These are phyloP conservation scores for Scaptomyza tumidula DNA, from an alignment of 2,888 invertebrate species.

Conservation along the genomic window DNA sequence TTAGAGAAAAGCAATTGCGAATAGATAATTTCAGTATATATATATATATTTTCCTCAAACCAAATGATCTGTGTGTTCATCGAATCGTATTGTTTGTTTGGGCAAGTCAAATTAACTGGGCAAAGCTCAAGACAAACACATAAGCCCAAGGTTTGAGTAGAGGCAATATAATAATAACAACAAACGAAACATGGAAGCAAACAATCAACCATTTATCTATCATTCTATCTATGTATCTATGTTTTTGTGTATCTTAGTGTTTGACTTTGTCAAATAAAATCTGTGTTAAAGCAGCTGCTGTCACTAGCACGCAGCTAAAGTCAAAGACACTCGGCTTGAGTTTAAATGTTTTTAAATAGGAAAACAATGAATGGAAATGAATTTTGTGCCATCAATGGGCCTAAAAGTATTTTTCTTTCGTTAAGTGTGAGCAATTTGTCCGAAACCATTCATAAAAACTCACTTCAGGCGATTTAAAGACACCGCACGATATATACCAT, in stretches of 20 bases:
- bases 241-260: conserved; percentile 30
- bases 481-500: conserved; percentile 53
- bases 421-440: conserved; percentile 47
- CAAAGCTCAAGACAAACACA: conserved; percentile 37
- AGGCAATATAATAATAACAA: conserved; percentile 15
- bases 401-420: conserved; percentile 4
- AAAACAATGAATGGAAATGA: conserved; percentile 59
- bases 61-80: too few relatives aligned
- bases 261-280: conserved; percentile 38
- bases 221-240: conserved; percentile 19
- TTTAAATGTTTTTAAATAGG: conserved; percentile 54
- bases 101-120: conserved; percentile 42
- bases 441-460: conserved; percentile 61
- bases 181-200: conserved; percentile 43
- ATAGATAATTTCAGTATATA: too few relatives aligned
- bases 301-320: conserved; percentile 28
- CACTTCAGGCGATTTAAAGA: conserved; percentile 58
- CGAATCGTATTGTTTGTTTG: conserved; percentile 37
- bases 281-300: conserved; percentile 46
- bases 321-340: conserved; percentile 53
- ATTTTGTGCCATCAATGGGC: conserved; percentile 42
- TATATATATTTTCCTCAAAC: too few relatives aligned
- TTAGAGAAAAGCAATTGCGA: neutral
- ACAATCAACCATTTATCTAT: conserved; percentile 33
- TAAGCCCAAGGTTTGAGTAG: conserved; percentile 17